These are phyloP conservation scores for Phrynocephalus vlangalii DNA, from an alignment of 2,797 vertebrate genomes.

Conservation along the genomic window DNA sequence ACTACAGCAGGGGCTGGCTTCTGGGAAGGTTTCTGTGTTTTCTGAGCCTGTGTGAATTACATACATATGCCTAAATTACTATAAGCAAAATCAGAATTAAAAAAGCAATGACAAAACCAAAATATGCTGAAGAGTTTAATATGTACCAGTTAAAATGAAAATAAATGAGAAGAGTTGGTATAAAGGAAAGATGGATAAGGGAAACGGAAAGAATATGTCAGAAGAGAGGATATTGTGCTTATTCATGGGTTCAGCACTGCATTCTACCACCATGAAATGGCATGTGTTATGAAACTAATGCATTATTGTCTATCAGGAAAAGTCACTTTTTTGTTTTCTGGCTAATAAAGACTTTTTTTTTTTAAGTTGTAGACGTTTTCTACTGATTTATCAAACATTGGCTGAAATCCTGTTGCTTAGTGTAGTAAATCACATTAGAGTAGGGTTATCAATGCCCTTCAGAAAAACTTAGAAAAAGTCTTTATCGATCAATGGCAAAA, in stretches of 20 bases:
- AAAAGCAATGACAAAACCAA: conserved; percentile 5
- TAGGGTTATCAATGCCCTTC: too few species aligned
- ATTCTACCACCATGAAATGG: neutral
- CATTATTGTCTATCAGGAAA: neutral
- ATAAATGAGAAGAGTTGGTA: neutral
- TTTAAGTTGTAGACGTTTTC: too few species aligned
- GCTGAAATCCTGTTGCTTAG: too few species aligned
- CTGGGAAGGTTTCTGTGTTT: conserved; percentile 93
- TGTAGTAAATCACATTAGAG: too few species aligned
- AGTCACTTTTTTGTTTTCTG: neutral
- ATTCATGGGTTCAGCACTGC: neutral
- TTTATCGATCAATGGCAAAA: too few species aligned
- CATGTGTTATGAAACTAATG: neutral
- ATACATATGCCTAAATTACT: neutral
- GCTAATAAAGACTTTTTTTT: conserved; percentile 8
- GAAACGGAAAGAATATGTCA: neutral
- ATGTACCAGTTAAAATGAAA: neutral
- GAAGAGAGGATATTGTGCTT: neutral
- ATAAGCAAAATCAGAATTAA: conserved; percentile 33
- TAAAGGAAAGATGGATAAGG: neutral
- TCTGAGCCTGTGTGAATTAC: conserved; percentile 86
- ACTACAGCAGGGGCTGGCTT: conserved; percentile 89
- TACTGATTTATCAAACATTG: too few species aligned
- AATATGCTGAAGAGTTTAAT: neutral
- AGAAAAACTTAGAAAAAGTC: too few species aligned